phyloP scores from a whole-genome alignment of 2,888 invertebrate species.

The Melolontha melolontha region DNA sequence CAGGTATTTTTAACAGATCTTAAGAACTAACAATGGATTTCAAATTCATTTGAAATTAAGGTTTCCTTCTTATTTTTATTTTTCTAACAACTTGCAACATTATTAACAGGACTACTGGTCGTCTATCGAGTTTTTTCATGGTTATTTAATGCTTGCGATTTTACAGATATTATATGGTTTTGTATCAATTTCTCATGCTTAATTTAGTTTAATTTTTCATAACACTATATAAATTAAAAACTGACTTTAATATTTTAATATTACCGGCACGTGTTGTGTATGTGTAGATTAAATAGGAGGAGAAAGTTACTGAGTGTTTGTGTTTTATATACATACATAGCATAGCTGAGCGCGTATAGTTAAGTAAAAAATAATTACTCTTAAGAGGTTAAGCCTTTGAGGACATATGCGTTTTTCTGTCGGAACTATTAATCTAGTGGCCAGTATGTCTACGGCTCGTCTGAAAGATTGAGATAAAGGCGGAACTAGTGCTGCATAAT shows the following conservation, averaged over 20 bases:
- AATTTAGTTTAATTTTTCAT: conserved; percentile 24
- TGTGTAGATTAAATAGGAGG: background rate
- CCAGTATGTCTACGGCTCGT: conserved; percentile 4
- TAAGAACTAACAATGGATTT: too few relatives aligned
- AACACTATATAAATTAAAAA: conserved; percentile 16
- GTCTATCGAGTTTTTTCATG: too few relatives aligned
- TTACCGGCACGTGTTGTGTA: conserved; percentile 14
- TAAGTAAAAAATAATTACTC: conserved; percentile 37
- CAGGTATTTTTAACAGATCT: too few relatives aligned
- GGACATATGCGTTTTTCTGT: conserved; percentile 14
- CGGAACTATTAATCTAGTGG: conserved; percentile 29
- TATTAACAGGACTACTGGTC: too few relatives aligned
- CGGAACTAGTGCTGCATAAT: conserved; percentile 27
- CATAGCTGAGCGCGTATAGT: conserved; percentile 4
- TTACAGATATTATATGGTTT: conserved; percentile 2
- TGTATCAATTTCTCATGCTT: conserved; percentile 24
- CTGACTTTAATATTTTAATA: conserved; percentile 19
- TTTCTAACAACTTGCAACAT: too few relatives aligned
- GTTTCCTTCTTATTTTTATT: too few relatives aligned
- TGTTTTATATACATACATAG: background rate
- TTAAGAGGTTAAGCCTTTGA: conserved; percentile 33
- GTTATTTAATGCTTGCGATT: too few relatives aligned
- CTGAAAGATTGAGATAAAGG: conserved; percentile 32
- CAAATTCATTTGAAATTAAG: too few relatives aligned
- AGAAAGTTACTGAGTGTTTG: background rate